Conservation (phyloP, 1,140 invertebrate genomes). For the Caenorhabditis inopinata region DNA sequence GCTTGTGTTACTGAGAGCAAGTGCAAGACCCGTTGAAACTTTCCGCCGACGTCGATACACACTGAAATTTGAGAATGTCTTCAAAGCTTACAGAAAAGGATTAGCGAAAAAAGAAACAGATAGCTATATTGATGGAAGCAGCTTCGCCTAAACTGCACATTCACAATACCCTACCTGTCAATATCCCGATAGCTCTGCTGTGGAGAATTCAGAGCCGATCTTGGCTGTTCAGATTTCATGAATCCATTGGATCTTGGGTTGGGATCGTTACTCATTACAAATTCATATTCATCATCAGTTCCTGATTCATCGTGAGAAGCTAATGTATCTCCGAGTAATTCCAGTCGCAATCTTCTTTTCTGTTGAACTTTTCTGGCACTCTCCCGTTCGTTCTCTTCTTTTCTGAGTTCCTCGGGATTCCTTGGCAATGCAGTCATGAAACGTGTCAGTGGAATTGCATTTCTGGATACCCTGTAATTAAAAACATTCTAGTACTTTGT, state of each 20-base stretch:
- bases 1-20: constrained; percentile 25
- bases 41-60: constrained; percentile 40
- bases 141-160: too few species aligned
- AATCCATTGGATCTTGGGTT: constrained; percentile 2
- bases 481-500: background rate
- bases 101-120: too few species aligned
- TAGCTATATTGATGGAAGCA: too few species aligned
- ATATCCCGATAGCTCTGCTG: constrained; percentile 43
- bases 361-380: background rate
- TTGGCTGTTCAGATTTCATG: constrained; percentile 18
- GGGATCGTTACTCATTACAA: constrained; percentile 15
- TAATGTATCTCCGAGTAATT: background rate
- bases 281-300: constrained; percentile 2
- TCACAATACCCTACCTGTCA: background rate
- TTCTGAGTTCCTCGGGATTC: background rate
- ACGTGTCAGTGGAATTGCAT: constrained; percentile 34
- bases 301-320: background rate
- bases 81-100: too few species aligned
- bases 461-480: constrained; percentile 28
- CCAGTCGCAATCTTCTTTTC: background rate
- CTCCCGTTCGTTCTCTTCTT: constrained; percentile 17
- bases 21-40: constrained; percentile 16
- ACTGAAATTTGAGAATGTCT: too few species aligned
- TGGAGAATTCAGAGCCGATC: constrained; percentile 27
- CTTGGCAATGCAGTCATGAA: constrained; percentile 7